Evolutionary conservation across 1,140 invertebrate genomes (phyloP).

Genomic region (Procambarus clarkii): DNA sequence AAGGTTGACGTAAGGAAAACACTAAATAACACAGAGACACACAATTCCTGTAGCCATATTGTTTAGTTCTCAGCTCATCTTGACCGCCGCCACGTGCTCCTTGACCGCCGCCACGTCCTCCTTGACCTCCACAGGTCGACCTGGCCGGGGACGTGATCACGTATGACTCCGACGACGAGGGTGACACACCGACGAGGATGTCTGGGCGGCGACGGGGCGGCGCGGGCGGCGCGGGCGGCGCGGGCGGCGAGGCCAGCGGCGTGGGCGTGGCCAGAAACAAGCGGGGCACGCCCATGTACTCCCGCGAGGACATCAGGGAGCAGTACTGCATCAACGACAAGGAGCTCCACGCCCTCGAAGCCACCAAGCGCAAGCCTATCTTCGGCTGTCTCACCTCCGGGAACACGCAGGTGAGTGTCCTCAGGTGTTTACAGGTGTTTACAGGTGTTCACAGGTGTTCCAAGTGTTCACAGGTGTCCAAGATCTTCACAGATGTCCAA

Average conservation of each 20-base stretch:
- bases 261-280: constrained; percentile 73
- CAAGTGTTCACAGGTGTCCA: not conserved
- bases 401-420: constrained; percentile 63
- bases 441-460: not conserved
- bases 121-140: constrained; percentile 42
- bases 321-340: constrained; percentile 95
- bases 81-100: too few species aligned
- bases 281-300: constrained; percentile 83
- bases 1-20: too few species aligned
- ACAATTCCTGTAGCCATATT: too few species aligned
- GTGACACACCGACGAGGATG: constrained; percentile 60
- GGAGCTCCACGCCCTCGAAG: constrained; percentile 89
- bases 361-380: constrained; percentile 66
- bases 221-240: constrained; percentile 53
- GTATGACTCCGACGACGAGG: constrained; percentile 72
- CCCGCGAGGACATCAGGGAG: constrained; percentile 90
- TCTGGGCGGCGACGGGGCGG: constrained; percentile 58
- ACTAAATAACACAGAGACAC: too few species aligned
- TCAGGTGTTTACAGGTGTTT: not conserved
- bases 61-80: too few species aligned
- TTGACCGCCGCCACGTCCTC: too few species aligned
- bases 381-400: constrained; percentile 69
- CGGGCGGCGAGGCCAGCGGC: constrained; percentile 42
- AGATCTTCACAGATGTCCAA: too few species aligned
- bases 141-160: constrained; percentile 71